Percentiles rank a stretch among this genome's conserved stretches.
These are phyloP conservation scores for Ibidorhyncha struthersii DNA, from an alignment of 2,113 vertebrate species.

Conservation along the genomic window DNA sequence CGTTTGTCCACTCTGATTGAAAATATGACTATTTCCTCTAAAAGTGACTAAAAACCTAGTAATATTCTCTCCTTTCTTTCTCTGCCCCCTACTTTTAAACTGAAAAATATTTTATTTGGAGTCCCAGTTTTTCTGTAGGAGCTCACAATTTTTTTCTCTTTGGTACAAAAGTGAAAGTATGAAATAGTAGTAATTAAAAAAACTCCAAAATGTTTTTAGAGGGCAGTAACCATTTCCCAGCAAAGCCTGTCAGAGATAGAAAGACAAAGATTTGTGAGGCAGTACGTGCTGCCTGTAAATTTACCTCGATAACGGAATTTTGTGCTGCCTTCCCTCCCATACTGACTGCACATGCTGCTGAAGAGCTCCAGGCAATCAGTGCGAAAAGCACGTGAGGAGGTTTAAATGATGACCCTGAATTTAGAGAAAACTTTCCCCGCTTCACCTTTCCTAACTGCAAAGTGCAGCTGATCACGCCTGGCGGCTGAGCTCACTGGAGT, in stretches of 20 bases:
- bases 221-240: too few species aligned
- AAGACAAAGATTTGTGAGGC: neutral
- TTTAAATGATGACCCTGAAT: neutral
- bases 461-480: neutral
- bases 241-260: fast-evolving
- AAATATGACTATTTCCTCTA: neutral
- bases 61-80: neutral
- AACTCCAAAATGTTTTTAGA: neutral
- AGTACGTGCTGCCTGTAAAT: neutral
- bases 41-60: neutral
- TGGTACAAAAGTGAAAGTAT: neutral
- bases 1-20: neutral
- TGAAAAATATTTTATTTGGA: neutral
- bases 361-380: neutral
- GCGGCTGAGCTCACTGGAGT: neutral
- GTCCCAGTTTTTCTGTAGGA: neutral
- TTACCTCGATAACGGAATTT: neutral
- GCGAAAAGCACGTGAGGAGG: neutral
- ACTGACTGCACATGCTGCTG: fast-evolving
- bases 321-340: fast-evolving
- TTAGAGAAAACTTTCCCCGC: neutral
- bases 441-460: neutral
- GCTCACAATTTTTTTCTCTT: neutral
- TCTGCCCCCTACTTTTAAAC: fast-evolving
- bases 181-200: neutral